phyloP scores from a whole-genome alignment of 2,888 invertebrate genomes.

The Oscheius sp. region DNA sequence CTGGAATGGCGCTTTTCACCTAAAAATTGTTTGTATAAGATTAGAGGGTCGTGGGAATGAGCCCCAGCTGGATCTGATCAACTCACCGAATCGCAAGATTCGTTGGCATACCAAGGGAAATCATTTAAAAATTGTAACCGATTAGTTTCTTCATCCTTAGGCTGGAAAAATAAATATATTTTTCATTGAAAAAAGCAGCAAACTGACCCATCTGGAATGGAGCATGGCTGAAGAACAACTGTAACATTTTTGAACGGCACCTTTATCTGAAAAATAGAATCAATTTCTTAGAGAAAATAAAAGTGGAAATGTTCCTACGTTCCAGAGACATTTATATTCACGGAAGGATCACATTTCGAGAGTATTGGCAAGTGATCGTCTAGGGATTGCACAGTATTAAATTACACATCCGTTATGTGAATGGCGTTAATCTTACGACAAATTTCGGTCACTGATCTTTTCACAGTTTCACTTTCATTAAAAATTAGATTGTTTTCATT shows the following conservation, averaged over 20 bases:
- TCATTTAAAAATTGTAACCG: constrained; percentile 49
- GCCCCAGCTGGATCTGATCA: not conserved
- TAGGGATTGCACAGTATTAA: too few species aligned
- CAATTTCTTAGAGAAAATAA: too few species aligned
- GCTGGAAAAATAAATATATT: constrained; percentile 37
- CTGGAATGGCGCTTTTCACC: constrained; percentile 47
- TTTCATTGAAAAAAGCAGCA: too few species aligned
- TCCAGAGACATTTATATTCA: too few species aligned
- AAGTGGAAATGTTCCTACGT: too few species aligned
- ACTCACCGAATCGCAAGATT: constrained; percentile 53
- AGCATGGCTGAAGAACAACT: constrained; percentile 58
- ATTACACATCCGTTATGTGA: too few species aligned
- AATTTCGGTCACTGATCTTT: not conserved
- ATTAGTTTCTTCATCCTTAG: constrained; percentile 53
- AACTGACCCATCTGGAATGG: constrained; percentile 55
- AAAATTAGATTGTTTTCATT: not conserved
- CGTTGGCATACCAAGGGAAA: constrained; percentile 55
- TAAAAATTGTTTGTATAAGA: constrained; percentile 15
- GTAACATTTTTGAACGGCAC: too few species aligned
- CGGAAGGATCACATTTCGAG: too few species aligned
- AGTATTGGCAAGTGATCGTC: too few species aligned
- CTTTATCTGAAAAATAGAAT: constrained; percentile 53
- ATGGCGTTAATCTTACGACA: too few species aligned
- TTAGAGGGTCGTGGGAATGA: not conserved
- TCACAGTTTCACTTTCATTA: not conserved